Evolutionary conservation across 1,140 invertebrate genomes (phyloP).

Genomic region (Phymorhynchus buccinoides): DNA sequence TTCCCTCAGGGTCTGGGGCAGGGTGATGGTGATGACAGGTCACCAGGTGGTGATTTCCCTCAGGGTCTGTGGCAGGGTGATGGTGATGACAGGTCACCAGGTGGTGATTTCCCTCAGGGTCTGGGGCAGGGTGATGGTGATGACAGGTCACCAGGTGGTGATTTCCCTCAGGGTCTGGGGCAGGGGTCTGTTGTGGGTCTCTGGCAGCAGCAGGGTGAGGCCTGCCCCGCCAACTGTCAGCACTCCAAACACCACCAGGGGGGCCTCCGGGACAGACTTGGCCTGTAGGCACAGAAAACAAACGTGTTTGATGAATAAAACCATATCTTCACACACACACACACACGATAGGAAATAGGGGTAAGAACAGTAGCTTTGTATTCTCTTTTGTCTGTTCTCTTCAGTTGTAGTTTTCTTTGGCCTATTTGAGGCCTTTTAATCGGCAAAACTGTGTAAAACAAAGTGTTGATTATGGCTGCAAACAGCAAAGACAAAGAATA

Average conservation of each 20-base stretch:
- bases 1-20: no score
- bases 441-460: neutral
- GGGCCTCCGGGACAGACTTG: conserved; percentile 47
- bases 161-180: conserved; percentile 61
- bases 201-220: conserved; percentile 54
- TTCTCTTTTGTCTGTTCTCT: no score
- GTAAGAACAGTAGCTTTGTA: no score
- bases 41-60: no score
- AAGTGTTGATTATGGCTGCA: no score
- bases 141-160: conserved; percentile 37
- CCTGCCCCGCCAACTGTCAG: conserved; percentile 54
- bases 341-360: neutral
- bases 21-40: no score
- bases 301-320: neutral
- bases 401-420: no score
- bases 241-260: conserved; percentile 59
- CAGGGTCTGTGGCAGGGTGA: no score
- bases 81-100: no score
- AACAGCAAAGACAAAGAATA: no score
- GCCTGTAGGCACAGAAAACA: conserved; percentile 42
- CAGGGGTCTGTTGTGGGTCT: conserved; percentile 59
- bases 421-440: neutral
- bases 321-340: neutral
- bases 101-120: no score
- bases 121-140: no score